These are phyloP conservation scores for Liodrosophila aerea DNA, from an alignment of 2,888 invertebrate genomes.

Conservation along the genomic window DNA sequence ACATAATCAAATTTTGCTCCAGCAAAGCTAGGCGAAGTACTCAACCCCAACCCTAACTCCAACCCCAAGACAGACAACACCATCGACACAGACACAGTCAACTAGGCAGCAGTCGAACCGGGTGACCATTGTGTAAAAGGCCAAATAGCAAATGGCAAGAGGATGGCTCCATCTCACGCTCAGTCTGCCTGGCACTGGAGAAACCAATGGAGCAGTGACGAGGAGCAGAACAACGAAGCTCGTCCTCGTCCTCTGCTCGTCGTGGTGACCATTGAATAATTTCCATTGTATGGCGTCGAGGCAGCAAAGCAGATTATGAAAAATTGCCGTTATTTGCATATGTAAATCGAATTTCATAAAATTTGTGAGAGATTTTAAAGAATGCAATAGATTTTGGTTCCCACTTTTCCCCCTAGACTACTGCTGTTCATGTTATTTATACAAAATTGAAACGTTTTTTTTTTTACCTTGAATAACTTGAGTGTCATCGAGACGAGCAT, in stretches of 20 bases:
- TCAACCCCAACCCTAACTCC: too few relatives aligned
- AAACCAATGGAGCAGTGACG: conserved; percentile 64
- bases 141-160: conserved; percentile 44
- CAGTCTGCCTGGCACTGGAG: conserved; percentile 44
- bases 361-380: conserved; percentile 72
- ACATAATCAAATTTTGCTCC: conserved; percentile 70
- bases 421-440: neutral
- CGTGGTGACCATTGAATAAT: conserved; percentile 80
- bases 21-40: conserved; percentile 5
- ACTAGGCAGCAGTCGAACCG: conserved; percentile 66
- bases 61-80: conserved; percentile 35
- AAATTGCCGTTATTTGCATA: conserved; percentile 82
- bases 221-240: conserved; percentile 1
- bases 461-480: conserved; percentile 89
- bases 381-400: conserved; percentile 47
- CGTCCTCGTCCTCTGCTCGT: conserved; percentile 37
- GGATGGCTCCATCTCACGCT: neutral
- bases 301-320: conserved; percentile 79
- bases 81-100: conserved; percentile 59
- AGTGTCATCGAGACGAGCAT: conserved; percentile 90
- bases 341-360: conserved; percentile 82
- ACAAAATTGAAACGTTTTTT: neutral
- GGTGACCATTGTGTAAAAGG: conserved; percentile 63
- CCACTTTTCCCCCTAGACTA: conserved; percentile 8
- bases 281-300: conserved; percentile 71